These are phyloP conservation scores for Poecilobothrus nobilitatus DNA, from an alignment of 2,888 invertebrate genomes.

Conservation along the genomic window DNA sequence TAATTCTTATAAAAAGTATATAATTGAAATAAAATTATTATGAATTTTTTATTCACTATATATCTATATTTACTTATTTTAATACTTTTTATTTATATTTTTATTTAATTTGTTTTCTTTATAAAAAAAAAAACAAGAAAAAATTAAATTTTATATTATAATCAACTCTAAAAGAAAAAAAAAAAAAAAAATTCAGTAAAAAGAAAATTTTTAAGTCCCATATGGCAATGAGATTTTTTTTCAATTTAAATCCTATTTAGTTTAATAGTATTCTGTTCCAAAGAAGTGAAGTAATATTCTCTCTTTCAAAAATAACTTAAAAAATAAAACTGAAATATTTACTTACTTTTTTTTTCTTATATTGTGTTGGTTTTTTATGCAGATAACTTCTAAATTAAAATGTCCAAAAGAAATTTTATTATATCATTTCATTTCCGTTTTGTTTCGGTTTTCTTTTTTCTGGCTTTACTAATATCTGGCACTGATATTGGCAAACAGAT, in stretches of 20 bases:
- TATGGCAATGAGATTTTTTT: background rate
- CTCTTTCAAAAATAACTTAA: background rate
- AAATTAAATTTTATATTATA: too few species aligned
- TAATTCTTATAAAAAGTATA: too few species aligned
- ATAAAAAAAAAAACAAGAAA: too few species aligned
- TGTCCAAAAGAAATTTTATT: slow-evolving; percentile 6
- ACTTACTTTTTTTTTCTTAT: background rate
- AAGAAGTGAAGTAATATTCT: background rate
- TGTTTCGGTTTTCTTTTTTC: background rate
- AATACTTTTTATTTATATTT: too few species aligned
- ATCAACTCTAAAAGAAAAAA: too few species aligned
- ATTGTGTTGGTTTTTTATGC: background rate
- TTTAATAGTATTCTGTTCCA: background rate
- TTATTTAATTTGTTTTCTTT: too few species aligned
- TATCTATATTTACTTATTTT: too few species aligned
- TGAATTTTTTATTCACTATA: too few species aligned
- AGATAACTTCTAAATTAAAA: slow-evolving; percentile 4
- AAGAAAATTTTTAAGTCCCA: too few species aligned
- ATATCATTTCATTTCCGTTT: background rate
- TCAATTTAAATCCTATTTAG: slow-evolving; percentile 3
- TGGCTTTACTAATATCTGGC: background rate
- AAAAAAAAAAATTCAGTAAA: too few species aligned
- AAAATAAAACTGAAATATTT: background rate
- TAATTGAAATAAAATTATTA: too few species aligned
- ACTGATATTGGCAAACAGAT: too few species aligned